These are phyloP conservation scores for Clinocottus analis DNA, from an alignment of 2,113 vertebrate genomes.

Conservation along the genomic window DNA sequence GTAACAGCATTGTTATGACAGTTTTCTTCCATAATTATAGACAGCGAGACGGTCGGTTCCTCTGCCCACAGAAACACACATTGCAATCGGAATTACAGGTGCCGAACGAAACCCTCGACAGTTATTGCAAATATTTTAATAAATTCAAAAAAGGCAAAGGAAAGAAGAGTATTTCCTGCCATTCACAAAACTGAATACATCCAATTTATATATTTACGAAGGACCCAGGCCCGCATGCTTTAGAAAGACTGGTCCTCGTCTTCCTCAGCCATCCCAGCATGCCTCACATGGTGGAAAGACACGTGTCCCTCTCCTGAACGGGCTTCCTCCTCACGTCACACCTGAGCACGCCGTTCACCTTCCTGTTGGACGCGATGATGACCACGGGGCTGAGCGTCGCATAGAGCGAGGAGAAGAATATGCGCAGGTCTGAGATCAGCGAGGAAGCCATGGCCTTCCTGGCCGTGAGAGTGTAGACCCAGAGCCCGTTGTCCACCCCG, in stretches of 20 bases:
- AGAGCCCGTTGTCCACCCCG: constrained; percentile 81
- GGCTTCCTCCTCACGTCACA: constrained; percentile 56
- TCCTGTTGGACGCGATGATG: constrained; percentile 82
- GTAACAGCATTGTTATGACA: constrained; percentile 17
- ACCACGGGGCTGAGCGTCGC: constrained; percentile 80
- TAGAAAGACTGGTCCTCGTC: not conserved
- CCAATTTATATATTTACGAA: constrained; percentile 12
- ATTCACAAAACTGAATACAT: not conserved
- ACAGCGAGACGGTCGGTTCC: not conserved
- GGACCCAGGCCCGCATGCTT: not conserved
- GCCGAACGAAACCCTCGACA: not conserved
- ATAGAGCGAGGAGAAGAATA: constrained; percentile 82
- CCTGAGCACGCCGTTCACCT: constrained; percentile 74
- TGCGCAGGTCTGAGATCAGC: constrained; percentile 79
- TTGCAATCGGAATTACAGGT: constrained; percentile 18
- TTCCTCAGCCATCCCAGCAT: not conserved
- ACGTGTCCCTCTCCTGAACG: constrained; percentile 33
- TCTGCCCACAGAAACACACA: not conserved
- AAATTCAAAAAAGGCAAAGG: not conserved
- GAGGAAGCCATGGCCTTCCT: constrained; percentile 73
- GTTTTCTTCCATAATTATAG: constrained; percentile 27
- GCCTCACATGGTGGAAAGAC: constrained; percentile 43
- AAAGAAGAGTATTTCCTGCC: not conserved
- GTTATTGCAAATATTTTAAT: constrained; percentile 4
- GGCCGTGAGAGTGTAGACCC: constrained; percentile 83